Evolutionary conservation across 2,888 invertebrate species (phyloP), one percentile per base, ranked within the genome.

Genomic region (Phragmatobia fuliginosa): DNA sequence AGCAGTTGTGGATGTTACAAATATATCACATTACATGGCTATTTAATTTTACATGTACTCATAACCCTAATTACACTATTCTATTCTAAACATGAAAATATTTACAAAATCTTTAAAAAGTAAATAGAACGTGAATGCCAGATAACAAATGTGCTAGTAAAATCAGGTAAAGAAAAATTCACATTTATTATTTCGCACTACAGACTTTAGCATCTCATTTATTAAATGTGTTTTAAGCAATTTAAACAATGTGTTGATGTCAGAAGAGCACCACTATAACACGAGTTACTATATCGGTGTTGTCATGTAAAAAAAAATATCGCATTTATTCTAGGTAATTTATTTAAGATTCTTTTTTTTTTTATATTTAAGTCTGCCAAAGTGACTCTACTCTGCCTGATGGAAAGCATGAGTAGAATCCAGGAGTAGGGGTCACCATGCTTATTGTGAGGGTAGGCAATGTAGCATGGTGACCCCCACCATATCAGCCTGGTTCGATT

Each of bases 61-160:
- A 21, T 68, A 59, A 68, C 68, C 68, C n/a, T 68, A 68, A 68
- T 68, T 68, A 68, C 64, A 25, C 16, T 18, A n/a, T 41, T 28
- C 28, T 66, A 36, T 67, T 62, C 8, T 49, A 38, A 60, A 33
- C 32, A 63, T 49, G 32, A 41, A 63, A n/a, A 18, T 63, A 33
- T 63, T 49, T 32, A 33, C 49, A n/a, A 32, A 32, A 52, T 32
- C 33, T 25, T 56, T 56, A 16, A 28, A 56, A 56, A 56, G 25
- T 49, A 49, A 31, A 49, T 45, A 11, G 31, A 32, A 52, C 33
- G 11, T n/a, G 32, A 52, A 49, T 32, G 32, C 32, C 32, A 63
- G 62, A 63, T n/a, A 32, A 49, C 14, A 21, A 45, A 45, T 62
- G 21, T 62, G n/a, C 41, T 32, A 63, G 63, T n/a, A 63, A 62